phyloP scores from a whole-genome alignment of 2,888 invertebrate species.

The Drosophila peninsularis region DNA sequence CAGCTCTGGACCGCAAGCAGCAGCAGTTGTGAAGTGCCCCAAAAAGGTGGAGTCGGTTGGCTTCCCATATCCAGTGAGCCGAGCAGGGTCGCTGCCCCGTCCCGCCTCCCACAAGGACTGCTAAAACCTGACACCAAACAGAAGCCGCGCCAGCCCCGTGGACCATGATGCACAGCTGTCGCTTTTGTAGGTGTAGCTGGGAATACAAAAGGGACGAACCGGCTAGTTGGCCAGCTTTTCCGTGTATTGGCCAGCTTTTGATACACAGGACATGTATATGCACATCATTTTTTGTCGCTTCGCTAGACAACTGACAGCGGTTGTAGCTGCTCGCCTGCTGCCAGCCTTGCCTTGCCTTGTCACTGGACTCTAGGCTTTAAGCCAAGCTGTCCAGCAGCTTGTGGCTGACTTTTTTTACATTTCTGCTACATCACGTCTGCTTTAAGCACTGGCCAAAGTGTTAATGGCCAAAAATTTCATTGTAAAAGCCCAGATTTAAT shows the following conservation, averaged over 20 bases:
- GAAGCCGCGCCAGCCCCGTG: constrained; percentile 14
- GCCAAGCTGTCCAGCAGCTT: constrained; percentile 33
- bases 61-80: neutral
- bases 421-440: constrained; percentile 1
- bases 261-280: constrained; percentile 1
- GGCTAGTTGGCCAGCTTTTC: constrained; percentile 24
- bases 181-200: constrained; percentile 63
- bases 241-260: constrained; percentile 23
- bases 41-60: constrained; percentile 12
- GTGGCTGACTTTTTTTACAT: constrained; percentile 1
- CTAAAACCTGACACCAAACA: constrained; percentile 48
- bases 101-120: neutral
- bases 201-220: constrained; percentile 59
- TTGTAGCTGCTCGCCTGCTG: constrained; percentile 29
- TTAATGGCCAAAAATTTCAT: constrained; percentile 62
- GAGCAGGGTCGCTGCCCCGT: neutral
- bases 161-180: constrained; percentile 45
- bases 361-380: constrained; percentile 65
- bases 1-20: constrained; percentile 33
- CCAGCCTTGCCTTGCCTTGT: neutral
- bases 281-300: constrained; percentile 72
- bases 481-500: constrained; percentile 59
- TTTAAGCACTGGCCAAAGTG: constrained; percentile 54
- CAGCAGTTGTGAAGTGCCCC: constrained; percentile 20
- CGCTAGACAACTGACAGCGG: constrained; percentile 62